Base-by-base conservation (phyloP, 2,888 invertebrate species). In the Tupiocoris notatus region DNA sequence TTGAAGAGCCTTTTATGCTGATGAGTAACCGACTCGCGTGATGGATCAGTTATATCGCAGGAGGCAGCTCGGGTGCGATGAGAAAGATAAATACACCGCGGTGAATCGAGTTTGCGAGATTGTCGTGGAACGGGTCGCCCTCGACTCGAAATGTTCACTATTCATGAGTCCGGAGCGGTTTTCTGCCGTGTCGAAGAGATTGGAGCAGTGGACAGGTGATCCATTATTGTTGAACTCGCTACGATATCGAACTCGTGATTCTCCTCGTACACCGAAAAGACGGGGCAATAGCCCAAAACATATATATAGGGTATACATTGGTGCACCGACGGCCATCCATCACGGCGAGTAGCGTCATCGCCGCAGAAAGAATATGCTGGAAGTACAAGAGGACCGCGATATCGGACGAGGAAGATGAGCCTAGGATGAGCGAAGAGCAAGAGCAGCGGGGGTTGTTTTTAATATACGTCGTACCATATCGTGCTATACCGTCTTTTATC, bases 131-230 rank as follows among this genome's bases (percentile, higher is more conserved):
- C 12, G 39, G 39, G 39, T 39, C 39, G 39, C 39, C 39, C 39
- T 12, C 39, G 39, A 3, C 39, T 39, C 39, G 39, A 65, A 67
- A 56, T 67, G 21, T 67, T 67, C 57, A 67, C 67, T 67, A 67
- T 67, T 67, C 67, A 67, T 67, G 67, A 67, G 57, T 16, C 39
- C 20, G 57, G 67, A n/a, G 21, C 2, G 17, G 67, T 39, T n/a
- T 56, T 67, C 54, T 17, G 39, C 12, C 39, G 39, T n/a, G n/a
- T 65, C 67, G 57, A 21, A 67, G 56, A 67, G 39, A 39, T 39
- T 39, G 39, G 39, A 39, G 67, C 56, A 67, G 39, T 39, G 67
- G 67, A 67, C 67, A 67, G 67, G 67, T 67, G 67, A 67, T 67
- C 67, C 67, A 57, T 67, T 67, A 67, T 67, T 57, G 57, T 57